Conservation (phyloP, 2,113 vertebrate species). For the Pyrgilauda ruficollis region DNA sequence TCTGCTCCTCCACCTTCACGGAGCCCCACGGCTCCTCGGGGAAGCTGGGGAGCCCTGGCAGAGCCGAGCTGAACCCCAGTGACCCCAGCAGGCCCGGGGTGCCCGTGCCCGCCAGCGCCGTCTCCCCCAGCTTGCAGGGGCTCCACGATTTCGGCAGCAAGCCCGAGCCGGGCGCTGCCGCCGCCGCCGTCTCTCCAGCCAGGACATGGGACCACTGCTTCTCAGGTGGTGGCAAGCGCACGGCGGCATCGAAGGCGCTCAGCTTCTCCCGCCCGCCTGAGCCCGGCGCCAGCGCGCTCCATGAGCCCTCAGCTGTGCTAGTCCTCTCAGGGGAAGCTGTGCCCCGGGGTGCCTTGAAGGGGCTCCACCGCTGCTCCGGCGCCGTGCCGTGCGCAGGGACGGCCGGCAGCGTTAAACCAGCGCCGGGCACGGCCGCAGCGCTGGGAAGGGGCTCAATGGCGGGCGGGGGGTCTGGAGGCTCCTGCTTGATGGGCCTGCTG, state of each 20-base stretch:
- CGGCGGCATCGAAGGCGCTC: conserved; percentile 60
- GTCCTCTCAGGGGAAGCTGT: conserved; percentile 71
- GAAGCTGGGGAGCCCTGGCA: conserved; percentile 74
- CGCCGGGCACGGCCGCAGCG: not conserved
- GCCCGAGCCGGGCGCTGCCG: not conserved
- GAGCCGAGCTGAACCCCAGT: conserved; percentile 56
- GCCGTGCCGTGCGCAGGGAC: conserved; percentile 41
- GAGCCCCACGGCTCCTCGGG: conserved; percentile 73
- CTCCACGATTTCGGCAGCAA: conserved; percentile 69
- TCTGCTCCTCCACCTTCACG: conserved; percentile 77
- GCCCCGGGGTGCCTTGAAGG: conserved; percentile 77
- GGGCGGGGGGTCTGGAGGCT: conserved; percentile 81
- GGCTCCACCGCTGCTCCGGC: conserved; percentile 71
- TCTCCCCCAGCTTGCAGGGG: conserved; percentile 70
- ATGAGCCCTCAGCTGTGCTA: conserved; percentile 68
- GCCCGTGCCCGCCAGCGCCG: not conserved
- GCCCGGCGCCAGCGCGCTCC: conserved; percentile 57
- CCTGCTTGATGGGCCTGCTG: conserved; percentile 87
- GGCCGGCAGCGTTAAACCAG: not conserved
- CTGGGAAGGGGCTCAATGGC: conserved; percentile 69
- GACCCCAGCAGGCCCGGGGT: conserved; percentile 64
- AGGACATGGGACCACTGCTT: conserved; percentile 7
- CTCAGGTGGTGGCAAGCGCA: not conserved
- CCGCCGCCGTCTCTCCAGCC: conserved; percentile 64
- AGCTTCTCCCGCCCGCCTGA: conserved; percentile 46